Conservation (phyloP, 2,888 invertebrate species). For the Nomada lathburiana region DNA sequence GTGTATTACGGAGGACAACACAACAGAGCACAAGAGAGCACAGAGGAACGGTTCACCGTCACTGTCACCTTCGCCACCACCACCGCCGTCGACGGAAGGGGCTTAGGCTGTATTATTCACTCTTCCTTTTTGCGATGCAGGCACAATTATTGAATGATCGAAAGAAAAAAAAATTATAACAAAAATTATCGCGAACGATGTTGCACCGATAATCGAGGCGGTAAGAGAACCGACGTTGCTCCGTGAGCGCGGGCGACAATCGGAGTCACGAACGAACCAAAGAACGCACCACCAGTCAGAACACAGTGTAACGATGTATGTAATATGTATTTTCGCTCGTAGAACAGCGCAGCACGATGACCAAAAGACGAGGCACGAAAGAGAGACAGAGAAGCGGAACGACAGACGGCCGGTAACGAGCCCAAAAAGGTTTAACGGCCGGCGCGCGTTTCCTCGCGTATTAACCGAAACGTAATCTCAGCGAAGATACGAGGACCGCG, state of each 20-base stretch:
- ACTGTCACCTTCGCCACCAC: conserved; percentile 53
- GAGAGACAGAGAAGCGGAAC: not conserved
- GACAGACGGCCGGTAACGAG: conserved; percentile 20
- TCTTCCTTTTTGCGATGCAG: conserved; percentile 13
- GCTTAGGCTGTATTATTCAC: conserved; percentile 39
- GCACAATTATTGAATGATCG: conserved; percentile 6
- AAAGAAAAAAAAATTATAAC: conserved; percentile 4
- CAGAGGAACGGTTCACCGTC: conserved; percentile 57
- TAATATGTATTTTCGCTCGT: too few species aligned
- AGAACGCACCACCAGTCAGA: conserved; percentile 62
- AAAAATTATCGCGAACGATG: conserved; percentile 8
- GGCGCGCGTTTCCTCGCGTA: conserved; percentile 46
- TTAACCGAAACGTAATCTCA: conserved; percentile 55
- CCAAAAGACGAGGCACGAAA: conserved; percentile 1
- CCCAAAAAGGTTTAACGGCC: conserved; percentile 21
- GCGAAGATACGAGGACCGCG: conserved; percentile 62
- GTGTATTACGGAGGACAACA: not conserved
- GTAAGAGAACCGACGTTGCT: not conserved
- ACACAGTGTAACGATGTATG: conserved; percentile 28
- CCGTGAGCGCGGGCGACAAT: conserved; percentile 2
- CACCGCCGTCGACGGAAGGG: conserved; percentile 49
- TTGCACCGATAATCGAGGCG: conserved; percentile 43
- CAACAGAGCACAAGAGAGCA: conserved; percentile 32
- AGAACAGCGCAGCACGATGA: not conserved
- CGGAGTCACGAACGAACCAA: conserved; percentile 1